Percentiles rank a stretch among this genome's conserved stretches.
phyloP scores from a whole-genome alignment of 2,113 vertebrate genomes.

The Pseudopipra pipra region DNA sequence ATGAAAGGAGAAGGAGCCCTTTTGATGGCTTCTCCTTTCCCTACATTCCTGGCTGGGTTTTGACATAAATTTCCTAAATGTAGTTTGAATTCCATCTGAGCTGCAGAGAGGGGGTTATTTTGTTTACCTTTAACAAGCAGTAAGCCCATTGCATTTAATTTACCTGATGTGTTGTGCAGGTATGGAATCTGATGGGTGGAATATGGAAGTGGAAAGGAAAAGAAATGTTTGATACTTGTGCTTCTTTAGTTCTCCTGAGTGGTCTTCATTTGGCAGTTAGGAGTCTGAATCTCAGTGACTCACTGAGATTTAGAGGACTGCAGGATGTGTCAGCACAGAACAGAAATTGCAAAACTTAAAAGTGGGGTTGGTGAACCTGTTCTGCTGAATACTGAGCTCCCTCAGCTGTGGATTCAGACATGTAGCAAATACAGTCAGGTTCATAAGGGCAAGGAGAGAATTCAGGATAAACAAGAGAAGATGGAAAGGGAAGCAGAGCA shows the following conservation, averaged over 20 bases:
- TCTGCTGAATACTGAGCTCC: not conserved
- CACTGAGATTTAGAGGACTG: not conserved
- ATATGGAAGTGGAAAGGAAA: not conserved
- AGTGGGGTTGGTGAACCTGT: not conserved
- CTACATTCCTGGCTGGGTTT: not conserved
- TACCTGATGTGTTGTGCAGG: not conserved
- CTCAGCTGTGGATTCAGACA: not conserved
- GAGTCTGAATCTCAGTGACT: not conserved
- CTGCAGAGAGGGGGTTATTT: not conserved
- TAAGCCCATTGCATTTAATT: not conserved
- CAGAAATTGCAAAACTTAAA: not conserved
- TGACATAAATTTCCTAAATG: not conserved
- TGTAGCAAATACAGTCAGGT: not conserved
- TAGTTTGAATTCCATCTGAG: not conserved
- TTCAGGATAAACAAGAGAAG: not conserved
- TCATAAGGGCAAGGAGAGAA: not conserved
- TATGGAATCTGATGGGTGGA: not conserved
- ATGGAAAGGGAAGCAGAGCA: not conserved
- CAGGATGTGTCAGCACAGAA: not conserved
- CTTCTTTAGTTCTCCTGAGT: not conserved
- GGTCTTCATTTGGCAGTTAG: not conserved
- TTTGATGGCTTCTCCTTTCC: not conserved
- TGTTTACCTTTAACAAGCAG: not conserved
- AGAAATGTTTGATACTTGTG: rapidly evolving
- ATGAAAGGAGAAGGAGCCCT: not conserved